Percentiles rank a stretch among this genome's conserved stretches.
Evolutionary conservation across 2,888 invertebrate species (phyloP).

Genomic region (Megamerina dolium): DNA sequence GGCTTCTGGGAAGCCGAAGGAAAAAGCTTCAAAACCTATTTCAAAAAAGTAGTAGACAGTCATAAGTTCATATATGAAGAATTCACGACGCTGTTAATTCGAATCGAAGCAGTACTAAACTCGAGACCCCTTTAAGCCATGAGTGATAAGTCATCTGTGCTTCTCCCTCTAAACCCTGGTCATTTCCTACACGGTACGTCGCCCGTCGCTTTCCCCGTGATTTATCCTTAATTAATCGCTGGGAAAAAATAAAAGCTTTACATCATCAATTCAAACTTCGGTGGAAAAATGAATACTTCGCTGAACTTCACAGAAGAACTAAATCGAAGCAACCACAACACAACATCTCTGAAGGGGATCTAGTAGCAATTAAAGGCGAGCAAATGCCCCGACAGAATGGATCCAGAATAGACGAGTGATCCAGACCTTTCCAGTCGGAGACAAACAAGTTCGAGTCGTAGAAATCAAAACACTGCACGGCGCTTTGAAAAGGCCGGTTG

Average conservation of each 20-base stretch:
- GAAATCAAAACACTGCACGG: not conserved
- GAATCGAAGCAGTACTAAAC: constrained; percentile 6
- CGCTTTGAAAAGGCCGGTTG: not conserved
- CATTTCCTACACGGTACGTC: constrained; percentile 4
- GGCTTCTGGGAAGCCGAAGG: constrained; percentile 12
- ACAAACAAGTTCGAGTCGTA: not conserved
- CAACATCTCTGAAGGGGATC: not conserved
- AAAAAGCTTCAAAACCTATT: constrained; percentile 6
- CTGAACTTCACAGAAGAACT: not conserved
- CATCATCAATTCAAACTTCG: constrained; percentile 6
- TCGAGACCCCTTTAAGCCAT: constrained; percentile 7
- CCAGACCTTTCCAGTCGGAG: too few species aligned
- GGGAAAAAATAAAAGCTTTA: constrained; percentile 8
- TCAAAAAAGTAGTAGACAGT: constrained; percentile 4
- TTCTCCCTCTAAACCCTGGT: too few species aligned
- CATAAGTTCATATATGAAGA: constrained; percentile 6
- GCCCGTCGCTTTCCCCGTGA: not conserved
- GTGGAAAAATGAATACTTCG: constrained; percentile 8
- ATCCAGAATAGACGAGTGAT: too few species aligned
- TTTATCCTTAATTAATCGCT: constrained; percentile 1
- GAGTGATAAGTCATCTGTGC: constrained; percentile 1
- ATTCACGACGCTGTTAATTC: constrained; percentile 4
- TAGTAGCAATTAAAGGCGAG: not conserved
- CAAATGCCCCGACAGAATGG: not conserved
- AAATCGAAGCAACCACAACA: not conserved